Evolutionary conservation across 2,113 vertebrate species (phyloP).

Genomic region (Ploceus nigricollis): DNA sequence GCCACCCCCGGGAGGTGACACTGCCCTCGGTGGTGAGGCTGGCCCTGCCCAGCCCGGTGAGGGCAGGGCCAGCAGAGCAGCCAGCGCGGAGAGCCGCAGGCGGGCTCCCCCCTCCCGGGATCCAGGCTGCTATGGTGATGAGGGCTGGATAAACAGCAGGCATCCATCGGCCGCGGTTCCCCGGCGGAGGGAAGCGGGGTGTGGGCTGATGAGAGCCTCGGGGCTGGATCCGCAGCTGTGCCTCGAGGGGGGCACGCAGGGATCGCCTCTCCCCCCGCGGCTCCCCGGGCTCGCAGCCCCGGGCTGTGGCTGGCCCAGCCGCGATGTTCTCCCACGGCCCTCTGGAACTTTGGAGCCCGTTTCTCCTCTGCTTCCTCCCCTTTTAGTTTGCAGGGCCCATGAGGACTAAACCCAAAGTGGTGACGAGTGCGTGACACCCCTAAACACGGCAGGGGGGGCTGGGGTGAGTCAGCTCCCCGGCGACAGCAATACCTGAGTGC

Average conservation of each 20-base stretch:
- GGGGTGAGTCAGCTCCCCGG: not conserved
- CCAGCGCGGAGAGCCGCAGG: not conserved
- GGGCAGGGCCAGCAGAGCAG: not conserved
- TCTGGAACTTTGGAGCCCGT: not conserved
- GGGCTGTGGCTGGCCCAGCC: not conserved
- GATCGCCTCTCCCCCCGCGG: not conserved
- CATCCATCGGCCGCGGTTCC: not conserved
- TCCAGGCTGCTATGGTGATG: not conserved
- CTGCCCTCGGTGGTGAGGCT: not conserved
- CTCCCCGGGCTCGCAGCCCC: not conserved
- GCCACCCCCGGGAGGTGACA: not conserved
- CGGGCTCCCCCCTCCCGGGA: not conserved
- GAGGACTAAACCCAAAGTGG: rapidly evolving
- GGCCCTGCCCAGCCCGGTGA: rapidly evolving
- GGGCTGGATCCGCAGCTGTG: not conserved
- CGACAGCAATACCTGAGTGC: not conserved
- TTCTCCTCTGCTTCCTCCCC: not conserved
- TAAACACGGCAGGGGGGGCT: not conserved
- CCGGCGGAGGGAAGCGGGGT: rapidly evolving
- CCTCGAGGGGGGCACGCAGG: rapidly evolving
- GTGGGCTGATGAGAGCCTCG: not conserved
- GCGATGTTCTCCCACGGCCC: not conserved
- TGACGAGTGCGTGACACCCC: not conserved
- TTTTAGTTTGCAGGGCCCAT: not conserved
- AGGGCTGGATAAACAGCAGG: not conserved